Conservation (phyloP, 2,113 vertebrate species). For the Tyto alba region DNA sequence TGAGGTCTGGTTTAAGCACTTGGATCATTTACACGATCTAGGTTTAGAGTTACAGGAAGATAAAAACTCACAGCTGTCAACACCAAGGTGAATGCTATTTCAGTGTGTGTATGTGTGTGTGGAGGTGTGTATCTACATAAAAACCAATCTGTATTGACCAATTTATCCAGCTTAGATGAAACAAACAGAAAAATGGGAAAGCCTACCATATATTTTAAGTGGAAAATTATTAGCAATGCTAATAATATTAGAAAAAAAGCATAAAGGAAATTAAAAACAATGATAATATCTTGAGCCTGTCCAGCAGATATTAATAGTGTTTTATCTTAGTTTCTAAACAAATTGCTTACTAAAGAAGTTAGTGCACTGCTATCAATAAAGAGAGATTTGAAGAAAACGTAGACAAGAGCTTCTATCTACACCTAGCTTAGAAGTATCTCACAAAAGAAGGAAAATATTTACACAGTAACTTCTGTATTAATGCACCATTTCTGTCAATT, state of each 20-base stretch:
- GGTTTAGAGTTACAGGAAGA: not conserved
- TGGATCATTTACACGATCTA: not conserved
- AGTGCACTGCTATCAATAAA: not conserved
- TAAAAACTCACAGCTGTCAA: not conserved
- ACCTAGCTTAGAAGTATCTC: not conserved
- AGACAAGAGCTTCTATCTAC: not conserved
- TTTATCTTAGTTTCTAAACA: not conserved
- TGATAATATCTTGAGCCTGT: not conserved
- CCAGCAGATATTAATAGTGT: not conserved
- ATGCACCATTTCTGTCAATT: not conserved
- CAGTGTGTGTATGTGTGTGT: fast-evolving
- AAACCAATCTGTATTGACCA: not conserved
- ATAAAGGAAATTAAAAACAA: not conserved
- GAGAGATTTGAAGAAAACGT: not conserved
- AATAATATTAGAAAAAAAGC: not conserved
- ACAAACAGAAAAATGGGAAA: not conserved
- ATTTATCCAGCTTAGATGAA: not conserved
- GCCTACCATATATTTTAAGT: not conserved
- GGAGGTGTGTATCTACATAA: too few relatives aligned
- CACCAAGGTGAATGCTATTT: not conserved
- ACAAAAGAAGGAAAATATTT: not conserved
- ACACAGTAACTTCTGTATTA: not conserved
- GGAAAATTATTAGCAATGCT: not conserved
- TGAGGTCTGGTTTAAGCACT: not conserved
- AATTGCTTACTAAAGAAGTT: not conserved